Evolutionary conservation across 92 coral and sea anemone species (phyloP).

Genomic region (Paragorgia papillata): DNA sequence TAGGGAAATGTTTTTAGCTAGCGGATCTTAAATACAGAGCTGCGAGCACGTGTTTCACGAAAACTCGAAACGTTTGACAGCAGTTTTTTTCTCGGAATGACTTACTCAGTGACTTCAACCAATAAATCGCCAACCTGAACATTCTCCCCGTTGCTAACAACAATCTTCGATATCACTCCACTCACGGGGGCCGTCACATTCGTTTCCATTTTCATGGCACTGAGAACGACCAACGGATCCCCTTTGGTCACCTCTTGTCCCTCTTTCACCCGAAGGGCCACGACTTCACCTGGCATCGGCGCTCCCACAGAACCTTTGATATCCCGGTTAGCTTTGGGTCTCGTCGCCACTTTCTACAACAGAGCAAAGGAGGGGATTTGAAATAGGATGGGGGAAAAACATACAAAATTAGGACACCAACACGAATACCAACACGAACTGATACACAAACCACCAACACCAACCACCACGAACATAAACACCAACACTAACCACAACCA

Average conservation of each 20-base stretch:
- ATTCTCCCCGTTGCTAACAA: slow-evolving; percentile 65
- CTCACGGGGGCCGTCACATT: slow-evolving; percentile 88
- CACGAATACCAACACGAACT: not conserved
- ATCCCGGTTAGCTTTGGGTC: slow-evolving; percentile 86
- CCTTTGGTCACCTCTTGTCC: slow-evolving; percentile 90
- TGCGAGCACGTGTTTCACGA: too few relatives aligned
- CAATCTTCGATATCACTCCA: slow-evolving; percentile 78
- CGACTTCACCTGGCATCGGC: slow-evolving; percentile 98
- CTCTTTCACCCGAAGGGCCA: slow-evolving; percentile 91
- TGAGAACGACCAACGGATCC: slow-evolving; percentile 85
- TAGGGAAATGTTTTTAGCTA: too few relatives aligned
- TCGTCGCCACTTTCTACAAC: slow-evolving; percentile 71
- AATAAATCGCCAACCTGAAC: slow-evolving; percentile 86
- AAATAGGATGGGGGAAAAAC: too few relatives aligned
- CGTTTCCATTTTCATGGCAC: slow-evolving; percentile 99
- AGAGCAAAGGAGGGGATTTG: not conserved
- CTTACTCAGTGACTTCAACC: slow-evolving; percentile 61
- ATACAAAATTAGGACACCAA: not conserved
- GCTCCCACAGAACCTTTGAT: slow-evolving; percentile 98
- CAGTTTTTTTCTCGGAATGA: not conserved
- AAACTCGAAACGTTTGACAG: too few relatives aligned
- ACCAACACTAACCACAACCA: not conserved
- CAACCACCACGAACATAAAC: not conserved
- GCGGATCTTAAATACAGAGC: too few relatives aligned
- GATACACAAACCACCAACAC: too few relatives aligned